Conservation (phyloP, 2,113 vertebrate genomes). For the Serilophus lunatus region DNA sequence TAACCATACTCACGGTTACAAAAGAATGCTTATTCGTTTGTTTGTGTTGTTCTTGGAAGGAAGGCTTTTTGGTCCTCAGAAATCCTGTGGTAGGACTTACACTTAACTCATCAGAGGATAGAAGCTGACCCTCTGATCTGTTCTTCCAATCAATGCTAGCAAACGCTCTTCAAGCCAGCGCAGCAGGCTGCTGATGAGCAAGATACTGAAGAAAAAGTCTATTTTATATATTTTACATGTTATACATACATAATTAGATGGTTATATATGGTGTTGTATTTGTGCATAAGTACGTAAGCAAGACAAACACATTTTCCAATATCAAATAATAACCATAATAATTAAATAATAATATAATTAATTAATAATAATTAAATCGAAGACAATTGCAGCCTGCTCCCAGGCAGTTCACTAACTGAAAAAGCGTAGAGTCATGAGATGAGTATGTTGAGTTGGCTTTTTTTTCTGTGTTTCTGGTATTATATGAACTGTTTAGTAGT, state of each 20-base stretch:
- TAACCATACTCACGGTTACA: rapidly evolving
- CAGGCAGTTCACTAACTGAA: background rate
- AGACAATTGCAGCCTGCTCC: background rate
- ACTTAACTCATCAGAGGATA: background rate
- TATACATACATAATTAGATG: background rate
- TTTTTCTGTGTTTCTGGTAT: background rate
- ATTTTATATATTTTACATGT: background rate
- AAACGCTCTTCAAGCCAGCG: background rate
- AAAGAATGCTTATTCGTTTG: background rate
- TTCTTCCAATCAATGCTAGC: background rate
- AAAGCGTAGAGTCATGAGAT: background rate
- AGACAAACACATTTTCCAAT: background rate
- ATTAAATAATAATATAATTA: too few relatives aligned
- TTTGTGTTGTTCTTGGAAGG: background rate
- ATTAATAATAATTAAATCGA: background rate
- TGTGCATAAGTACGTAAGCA: background rate
- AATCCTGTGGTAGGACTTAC: background rate
- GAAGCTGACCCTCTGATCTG: background rate
- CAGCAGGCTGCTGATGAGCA: background rate
- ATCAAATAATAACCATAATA: background rate
- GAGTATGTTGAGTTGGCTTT: background rate
- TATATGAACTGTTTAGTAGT: background rate
- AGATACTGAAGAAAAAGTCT: background rate
- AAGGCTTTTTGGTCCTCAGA: background rate
- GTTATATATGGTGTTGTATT: background rate